Conservation (phyloP, 2,797 vertebrate genomes). For the Myotis myotis region DNA sequence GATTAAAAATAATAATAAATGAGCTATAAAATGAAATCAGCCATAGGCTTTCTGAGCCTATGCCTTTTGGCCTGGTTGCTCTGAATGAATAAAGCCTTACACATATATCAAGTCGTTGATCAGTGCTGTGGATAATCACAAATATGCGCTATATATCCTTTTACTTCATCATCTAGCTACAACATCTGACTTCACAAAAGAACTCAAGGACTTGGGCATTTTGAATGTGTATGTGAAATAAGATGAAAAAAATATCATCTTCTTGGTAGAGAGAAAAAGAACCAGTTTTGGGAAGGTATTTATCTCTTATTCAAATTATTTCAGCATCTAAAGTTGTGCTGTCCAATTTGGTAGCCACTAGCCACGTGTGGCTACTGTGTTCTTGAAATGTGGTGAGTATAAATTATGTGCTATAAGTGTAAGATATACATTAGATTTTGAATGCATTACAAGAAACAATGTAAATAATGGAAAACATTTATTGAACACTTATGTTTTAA, state of each 20-base stretch:
- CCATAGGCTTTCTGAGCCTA: neutral
- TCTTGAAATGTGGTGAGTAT: neutral
- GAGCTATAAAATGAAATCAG: neutral
- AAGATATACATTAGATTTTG: neutral
- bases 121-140: neutral
- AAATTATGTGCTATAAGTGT: neutral
- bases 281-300: neutral
- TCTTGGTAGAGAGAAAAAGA: neutral
- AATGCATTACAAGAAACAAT: neutral
- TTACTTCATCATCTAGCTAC: neutral
- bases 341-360: neutral
- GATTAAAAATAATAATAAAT: neutral
- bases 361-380: neutral
- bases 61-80: neutral
- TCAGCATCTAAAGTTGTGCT: neutral
- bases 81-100: neutral
- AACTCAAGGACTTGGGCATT: neutral
- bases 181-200: neutral
- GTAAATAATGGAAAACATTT: neutral
- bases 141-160: neutral
- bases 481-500: neutral
- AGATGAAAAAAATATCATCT: neutral
- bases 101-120: neutral
- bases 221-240: slow-evolving; percentile 1
- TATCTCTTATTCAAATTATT: neutral